These are phyloP conservation scores for Hippopotamyrus pictus DNA, from an alignment of 2,797 vertebrate genomes.

Conservation along the genomic window DNA sequence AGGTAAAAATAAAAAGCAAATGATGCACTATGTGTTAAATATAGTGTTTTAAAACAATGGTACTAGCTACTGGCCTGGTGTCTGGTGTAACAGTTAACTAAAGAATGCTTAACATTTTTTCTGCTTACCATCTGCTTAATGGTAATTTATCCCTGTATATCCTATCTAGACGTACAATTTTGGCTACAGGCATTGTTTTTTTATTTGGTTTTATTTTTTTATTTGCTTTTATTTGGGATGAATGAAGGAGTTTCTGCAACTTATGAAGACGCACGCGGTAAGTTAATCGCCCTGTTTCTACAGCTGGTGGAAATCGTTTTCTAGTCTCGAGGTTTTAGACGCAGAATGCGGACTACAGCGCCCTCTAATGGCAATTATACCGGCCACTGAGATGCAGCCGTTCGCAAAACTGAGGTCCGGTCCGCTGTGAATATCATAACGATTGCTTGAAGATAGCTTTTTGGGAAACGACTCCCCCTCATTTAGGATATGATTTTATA, in stretches of 20 bases:
- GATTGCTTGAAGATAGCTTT: neutral
- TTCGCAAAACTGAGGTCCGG: neutral
- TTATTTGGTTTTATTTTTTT: neutral
- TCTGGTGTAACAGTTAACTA: neutral
- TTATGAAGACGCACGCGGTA: neutral
- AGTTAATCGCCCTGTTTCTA: neutral
- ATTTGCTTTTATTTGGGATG: neutral
- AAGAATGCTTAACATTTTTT: neutral
- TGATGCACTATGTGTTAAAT: neutral
- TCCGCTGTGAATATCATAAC: neutral
- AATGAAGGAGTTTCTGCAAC: neutral
- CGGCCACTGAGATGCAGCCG: neutral
- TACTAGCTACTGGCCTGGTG: neutral
- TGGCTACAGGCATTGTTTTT: neutral
- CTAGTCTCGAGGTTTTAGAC: neutral
- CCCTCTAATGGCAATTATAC: slow-evolving; percentile 2
- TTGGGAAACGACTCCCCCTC: neutral
- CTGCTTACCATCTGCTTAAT: neutral
- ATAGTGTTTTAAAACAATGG: neutral
- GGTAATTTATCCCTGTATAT: neutral
- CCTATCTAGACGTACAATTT: neutral
- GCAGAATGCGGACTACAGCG: slow-evolving; percentile 12
- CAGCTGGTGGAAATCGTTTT: neutral
- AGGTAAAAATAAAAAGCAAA: neutral
- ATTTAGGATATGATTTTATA: neutral